Evolutionary conservation across 2,113 vertebrate species (phyloP).

Genomic region (Malurus alboscapulatus): DNA sequence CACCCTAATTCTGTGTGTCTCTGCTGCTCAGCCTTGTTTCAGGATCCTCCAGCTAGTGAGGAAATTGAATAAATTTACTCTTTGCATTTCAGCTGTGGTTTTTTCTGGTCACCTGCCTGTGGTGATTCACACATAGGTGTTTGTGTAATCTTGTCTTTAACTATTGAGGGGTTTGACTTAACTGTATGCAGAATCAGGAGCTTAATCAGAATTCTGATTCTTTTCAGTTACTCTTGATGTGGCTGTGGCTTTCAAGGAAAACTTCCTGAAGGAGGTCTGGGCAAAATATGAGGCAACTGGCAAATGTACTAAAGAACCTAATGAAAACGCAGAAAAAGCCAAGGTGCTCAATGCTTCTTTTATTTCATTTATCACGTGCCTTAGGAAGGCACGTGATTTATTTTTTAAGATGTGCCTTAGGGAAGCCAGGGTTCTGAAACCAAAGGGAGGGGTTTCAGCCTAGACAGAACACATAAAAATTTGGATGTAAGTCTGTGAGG

Average conservation of each 20-base stretch:
- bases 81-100: not conserved
- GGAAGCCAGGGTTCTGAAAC: not conserved
- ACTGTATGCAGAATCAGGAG: not conserved
- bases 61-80: not conserved
- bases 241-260: not conserved
- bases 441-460: not conserved
- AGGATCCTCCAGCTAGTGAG: accelerated
- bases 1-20: not conserved
- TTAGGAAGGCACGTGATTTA: not conserved
- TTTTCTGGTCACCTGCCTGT: not conserved
- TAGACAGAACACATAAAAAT: not conserved
- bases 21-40: not conserved
- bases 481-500: accelerated
- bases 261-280: not conserved
- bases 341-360: not conserved
- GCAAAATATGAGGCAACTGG: not conserved
- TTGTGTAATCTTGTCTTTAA: not conserved
- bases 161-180: not conserved
- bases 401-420: not conserved
- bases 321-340: not conserved
- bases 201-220: not conserved
- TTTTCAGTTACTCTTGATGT: not conserved
- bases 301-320: not conserved
- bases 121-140: accelerated
- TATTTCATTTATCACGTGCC: not conserved